Percentiles rank a stretch among this genome's conserved stretches.
These are phyloP conservation scores for Umimayanthus chanpuru DNA, from an alignment of 92 coral and sea anemone genomes.

Conservation along the genomic window DNA sequence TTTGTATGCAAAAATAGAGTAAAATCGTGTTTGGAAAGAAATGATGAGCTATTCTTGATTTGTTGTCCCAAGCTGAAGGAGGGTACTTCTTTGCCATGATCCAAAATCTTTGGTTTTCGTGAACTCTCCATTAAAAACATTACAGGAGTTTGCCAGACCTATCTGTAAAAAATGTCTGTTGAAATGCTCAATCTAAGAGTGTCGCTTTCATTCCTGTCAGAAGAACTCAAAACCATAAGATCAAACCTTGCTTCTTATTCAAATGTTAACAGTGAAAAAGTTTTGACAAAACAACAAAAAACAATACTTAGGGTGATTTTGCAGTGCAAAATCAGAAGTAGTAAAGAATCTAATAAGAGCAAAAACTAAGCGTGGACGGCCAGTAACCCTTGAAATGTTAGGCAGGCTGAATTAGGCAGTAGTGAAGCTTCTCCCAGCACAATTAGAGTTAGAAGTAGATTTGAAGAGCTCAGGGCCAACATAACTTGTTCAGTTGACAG, in stretches of 20 bases:
- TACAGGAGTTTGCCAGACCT: not conserved
- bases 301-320: constrained; percentile 1
- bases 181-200: not conserved
- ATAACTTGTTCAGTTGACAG: constrained; percentile 13
- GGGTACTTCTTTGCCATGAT: not conserved
- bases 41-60: not conserved
- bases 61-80: not conserved
- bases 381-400: constrained; percentile 10
- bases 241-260: not conserved
- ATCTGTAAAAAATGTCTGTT: not conserved
- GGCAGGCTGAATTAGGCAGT: constrained; percentile 7
- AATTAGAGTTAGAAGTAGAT: not conserved
- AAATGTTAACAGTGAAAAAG: not conserved
- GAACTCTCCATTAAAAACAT: not conserved
- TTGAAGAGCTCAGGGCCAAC: not conserved
- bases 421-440: constrained; percentile 10
- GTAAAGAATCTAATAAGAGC: not conserved
- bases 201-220: not conserved
- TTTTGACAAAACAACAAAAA: not conserved
- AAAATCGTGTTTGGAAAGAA: not conserved
- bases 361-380: not conserved
- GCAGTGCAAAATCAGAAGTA: not conserved
- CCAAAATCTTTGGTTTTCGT: not conserved
- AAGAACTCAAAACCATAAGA: not conserved
- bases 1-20: not conserved